Evolutionary conservation across 2,888 invertebrate genomes (phyloP), one percentile per base, ranked within the genome.

Genomic region (Yponomeuta plumbellus): DNA sequence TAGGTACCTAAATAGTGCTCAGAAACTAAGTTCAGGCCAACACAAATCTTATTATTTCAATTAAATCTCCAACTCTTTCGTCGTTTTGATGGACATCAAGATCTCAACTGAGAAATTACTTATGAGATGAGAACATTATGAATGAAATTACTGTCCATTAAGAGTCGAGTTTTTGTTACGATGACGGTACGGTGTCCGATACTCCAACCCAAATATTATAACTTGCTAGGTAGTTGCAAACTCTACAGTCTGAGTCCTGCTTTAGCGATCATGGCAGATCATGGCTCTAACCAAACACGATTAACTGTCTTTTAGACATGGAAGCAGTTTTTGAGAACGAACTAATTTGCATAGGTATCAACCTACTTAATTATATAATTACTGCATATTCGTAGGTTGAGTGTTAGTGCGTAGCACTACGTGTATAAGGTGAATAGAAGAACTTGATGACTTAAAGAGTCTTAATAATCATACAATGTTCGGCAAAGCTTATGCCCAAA

Each of bases 141-240:
- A 66, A 66, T 61, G 61, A 66, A 61, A 66, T 66, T 61, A 61
- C 52, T 17, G 17, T 61, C 61, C 44, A 61, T 61, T 11, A 65
- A 40, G 34, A 26, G 44, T 13, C 6, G 23, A 10, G 61, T 66
- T 66, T 66, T 44, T 66, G 40, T 65, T 39, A 17, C 44, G 59
- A 66, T 61, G 61, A 66, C 61, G 64, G 20, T 23, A 26, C 56
- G 23, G 11, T 56, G 63, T 44, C 57, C 52, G 22, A 22, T 20
- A 22, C 3, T 62, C 26, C 39, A 23, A 62, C 34, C 64, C 23
- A 20, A 64, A 20, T 26, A 20, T 21, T 63, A 40, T 40, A 52
- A 34, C 34, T 8, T 34, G 34, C n/a, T 34, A 34, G 34, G 6
- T 34, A 34, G 34, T 34, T 34, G 34, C 8, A 34, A 1, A 5